Percentiles rank a stretch among this genome's conserved stretches.
These are phyloP conservation scores for Pyrrhia umbra DNA, from an alignment of 2,888 invertebrate genomes.

Conservation along the genomic window DNA sequence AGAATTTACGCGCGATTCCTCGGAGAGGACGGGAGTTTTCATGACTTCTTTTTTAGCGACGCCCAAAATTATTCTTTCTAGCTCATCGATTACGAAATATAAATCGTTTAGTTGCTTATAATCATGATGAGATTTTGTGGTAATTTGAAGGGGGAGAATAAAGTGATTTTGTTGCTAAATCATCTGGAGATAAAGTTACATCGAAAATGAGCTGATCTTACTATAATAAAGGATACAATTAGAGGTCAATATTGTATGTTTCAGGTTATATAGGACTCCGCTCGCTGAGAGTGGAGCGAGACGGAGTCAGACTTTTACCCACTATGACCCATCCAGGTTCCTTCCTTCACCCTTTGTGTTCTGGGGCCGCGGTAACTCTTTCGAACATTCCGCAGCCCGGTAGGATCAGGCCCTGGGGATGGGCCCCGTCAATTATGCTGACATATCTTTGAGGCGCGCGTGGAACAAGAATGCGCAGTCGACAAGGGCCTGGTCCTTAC, in stretches of 20 bases:
- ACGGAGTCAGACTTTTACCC: too few relatives aligned
- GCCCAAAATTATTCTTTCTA: conserved; percentile 24
- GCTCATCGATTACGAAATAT: conserved; percentile 40
- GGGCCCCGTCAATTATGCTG: too few relatives aligned
- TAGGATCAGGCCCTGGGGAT: too few relatives aligned
- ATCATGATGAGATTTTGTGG: conserved; percentile 30
- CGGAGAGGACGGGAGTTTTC: conserved; percentile 29
- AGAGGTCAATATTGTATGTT: neutral
- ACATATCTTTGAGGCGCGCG: too few relatives aligned
- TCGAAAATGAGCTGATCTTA: conserved; percentile 4
- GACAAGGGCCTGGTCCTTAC: too few relatives aligned
- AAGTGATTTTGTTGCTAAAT: conserved; percentile 30
- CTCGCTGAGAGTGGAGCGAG: too few relatives aligned
- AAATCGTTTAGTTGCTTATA: conserved; percentile 47
- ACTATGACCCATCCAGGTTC: too few relatives aligned
- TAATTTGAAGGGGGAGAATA: conserved; percentile 15
- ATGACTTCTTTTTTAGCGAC: conserved; percentile 37
- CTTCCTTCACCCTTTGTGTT: too few relatives aligned
- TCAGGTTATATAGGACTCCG: too few relatives aligned
- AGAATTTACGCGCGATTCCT: conserved; percentile 53
- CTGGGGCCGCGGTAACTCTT: too few relatives aligned
- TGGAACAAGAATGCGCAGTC: too few relatives aligned
- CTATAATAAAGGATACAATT: neutral
- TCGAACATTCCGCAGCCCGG: too few relatives aligned
- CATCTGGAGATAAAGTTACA: conserved; percentile 10